Evolutionary conservation across 2,888 invertebrate genomes (phyloP), one percentile per base, ranked within the genome.

Genomic region (Congeria kusceri): DNA sequence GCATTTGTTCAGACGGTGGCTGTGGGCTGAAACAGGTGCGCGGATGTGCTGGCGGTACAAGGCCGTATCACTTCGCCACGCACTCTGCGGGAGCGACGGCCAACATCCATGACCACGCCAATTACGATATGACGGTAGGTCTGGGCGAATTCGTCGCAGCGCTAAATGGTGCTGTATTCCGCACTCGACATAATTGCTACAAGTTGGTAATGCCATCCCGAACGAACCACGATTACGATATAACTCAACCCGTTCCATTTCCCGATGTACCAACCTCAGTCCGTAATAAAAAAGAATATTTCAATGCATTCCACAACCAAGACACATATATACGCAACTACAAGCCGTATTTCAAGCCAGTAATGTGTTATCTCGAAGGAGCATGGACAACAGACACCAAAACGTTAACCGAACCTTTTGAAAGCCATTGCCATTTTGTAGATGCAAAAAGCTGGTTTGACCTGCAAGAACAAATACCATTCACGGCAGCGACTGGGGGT

Each of bases 161-260:
- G 1, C 68, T 91, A 28, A 91, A 91, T 59, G 91, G 91, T 0
- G 87, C 91, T 5, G 89, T 90, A 64, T 91, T 91, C 83, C 72
- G 89, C 47, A 92, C 92, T 1, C 78, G 92, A 13, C 92, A 92
- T 81, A 92, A 92, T 74, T 91, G 91, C 78, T 92, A 90, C 84
- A 85, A 87, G 47, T 82, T 90, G 28, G 44, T 64, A 11, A 89
- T 88, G 88, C 87, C 90, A 3, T 81, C 81, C 28, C 77, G 59
- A 27, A 86, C 57, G 13, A 79, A 66, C 5, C 62, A 59, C 0
- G 59, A 62, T 5, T 90, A 86, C 71, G 77, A 89, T 58, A 79
- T 73, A 0, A 71, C 78, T 1, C 88, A 89, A 44, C 80, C 87
- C 20, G 84, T 92, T 7, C 89, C 89, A 0, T 90, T 89, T 66